These are phyloP conservation scores for Netta rufina DNA, from an alignment of 2,797 vertebrate genomes.

Conservation along the genomic window DNA sequence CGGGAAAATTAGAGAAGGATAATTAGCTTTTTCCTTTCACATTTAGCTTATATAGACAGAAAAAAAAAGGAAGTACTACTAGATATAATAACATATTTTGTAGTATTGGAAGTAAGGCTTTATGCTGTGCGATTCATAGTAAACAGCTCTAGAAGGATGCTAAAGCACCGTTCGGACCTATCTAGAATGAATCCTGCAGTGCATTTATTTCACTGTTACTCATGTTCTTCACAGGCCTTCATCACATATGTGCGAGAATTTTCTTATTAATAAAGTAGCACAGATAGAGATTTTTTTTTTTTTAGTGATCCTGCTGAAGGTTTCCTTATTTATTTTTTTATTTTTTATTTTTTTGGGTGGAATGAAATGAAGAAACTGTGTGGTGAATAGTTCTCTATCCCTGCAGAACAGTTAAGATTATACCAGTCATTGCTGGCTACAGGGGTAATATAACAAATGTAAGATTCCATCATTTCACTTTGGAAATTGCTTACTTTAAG, in stretches of 20 bases:
- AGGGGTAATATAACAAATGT: not conserved
- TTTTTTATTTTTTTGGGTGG: not conserved
- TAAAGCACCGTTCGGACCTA: not conserved
- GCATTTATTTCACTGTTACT: not conserved
- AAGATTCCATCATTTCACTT: not conserved
- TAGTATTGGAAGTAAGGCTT: not conserved
- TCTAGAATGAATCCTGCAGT: not conserved
- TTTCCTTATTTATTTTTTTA: not conserved
- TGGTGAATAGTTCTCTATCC: not conserved
- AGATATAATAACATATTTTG: not conserved
- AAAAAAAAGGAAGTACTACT: not conserved
- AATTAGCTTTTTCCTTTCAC: constrained; percentile 8
- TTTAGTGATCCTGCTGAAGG: not conserved
- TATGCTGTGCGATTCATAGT: not conserved
- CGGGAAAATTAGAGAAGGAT: constrained; percentile 1
- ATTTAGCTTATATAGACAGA: constrained; percentile 1
- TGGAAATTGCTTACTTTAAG: not conserved
- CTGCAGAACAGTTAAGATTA: not conserved
- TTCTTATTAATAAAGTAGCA: not conserved
- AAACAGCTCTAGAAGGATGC: not conserved
- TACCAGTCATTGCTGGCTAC: not conserved
- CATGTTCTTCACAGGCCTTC: not conserved
- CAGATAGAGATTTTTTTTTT: not conserved
- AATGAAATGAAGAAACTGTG: not conserved
- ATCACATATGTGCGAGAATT: not conserved